Evolutionary conservation across 2,888 invertebrate species (phyloP).

Genomic region (Apeira syringaria): DNA sequence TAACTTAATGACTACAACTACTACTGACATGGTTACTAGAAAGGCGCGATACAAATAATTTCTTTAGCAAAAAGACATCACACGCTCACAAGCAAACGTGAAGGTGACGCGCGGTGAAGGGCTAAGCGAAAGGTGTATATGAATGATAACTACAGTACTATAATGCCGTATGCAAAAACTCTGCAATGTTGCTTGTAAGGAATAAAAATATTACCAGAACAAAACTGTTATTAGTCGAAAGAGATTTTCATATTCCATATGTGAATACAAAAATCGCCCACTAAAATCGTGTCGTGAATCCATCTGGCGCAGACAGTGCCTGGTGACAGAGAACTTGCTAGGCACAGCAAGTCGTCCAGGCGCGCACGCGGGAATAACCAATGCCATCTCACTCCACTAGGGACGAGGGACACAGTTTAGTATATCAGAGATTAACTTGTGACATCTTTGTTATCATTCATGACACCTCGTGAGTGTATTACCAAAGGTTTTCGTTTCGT

Average conservation of each 20-base stretch:
- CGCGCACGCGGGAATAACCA: conserved; percentile 52
- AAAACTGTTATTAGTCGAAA: conserved; percentile 70
- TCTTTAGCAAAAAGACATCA: conserved; percentile 67
- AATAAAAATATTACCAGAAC: conserved; percentile 47
- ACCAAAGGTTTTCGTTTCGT: conserved; percentile 57
- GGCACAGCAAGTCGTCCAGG: conserved; percentile 78
- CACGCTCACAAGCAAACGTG: conserved; percentile 74
- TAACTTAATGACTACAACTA: conserved; percentile 67
- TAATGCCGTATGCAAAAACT: conserved; percentile 24
- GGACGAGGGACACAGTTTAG: conserved; percentile 9
- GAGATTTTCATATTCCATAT: conserved; percentile 73
- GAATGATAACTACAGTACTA: conserved; percentile 58
- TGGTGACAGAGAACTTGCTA: conserved; percentile 76
- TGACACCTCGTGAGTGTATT: conserved; percentile 57
- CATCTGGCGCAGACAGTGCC: conserved; percentile 66
- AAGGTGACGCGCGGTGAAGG: conserved; percentile 54
- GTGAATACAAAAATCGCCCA: conserved; percentile 78
- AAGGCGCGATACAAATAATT: conserved; percentile 52
- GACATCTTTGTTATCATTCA: conserved; percentile 58
- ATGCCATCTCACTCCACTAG: conserved; percentile 32
- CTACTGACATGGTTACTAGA: conserved; percentile 55
- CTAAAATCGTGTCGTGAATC: conserved; percentile 65
- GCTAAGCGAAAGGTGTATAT: conserved; percentile 62
- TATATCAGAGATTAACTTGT: conserved; percentile 17
- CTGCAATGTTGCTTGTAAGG: conserved; percentile 26